Evolutionary conservation across 2,888 invertebrate species (phyloP), one percentile per base, ranked within the genome.

Genomic region (Drosophila kambysellisi): DNA sequence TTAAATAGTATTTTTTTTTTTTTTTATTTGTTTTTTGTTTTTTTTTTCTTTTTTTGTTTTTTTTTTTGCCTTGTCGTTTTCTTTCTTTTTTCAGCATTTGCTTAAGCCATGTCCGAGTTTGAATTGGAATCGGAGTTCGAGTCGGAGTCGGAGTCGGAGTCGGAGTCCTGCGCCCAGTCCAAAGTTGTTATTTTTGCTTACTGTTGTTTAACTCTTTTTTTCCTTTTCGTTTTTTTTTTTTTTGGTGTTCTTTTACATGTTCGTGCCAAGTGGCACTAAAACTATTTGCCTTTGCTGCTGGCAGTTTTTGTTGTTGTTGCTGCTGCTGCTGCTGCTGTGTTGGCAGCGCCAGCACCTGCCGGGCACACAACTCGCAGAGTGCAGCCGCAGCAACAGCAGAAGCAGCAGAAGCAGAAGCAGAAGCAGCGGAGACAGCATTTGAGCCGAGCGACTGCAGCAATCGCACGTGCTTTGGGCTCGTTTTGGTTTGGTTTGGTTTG

Each of bases 241-340:
- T 52, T 77, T 39, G 79, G 74, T 71, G 80, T 75, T 81, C 72
- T 88, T 74, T 80, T 66, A 72, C 70, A 70, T 80, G 87, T 90
- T 88, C 89, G 88, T 89, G 90, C 90, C 87, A 87, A 89, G 87
- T 89, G 89, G 88, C 83, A 89, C 87, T 89, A 87, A 87, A 87
- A 88, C 89, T 88, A 82, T 89, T 86, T 88, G 84, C 76, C 88
- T 79, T 80, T 80, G 73, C 80, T 74, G 81, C 69, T 70, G 75
- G 77, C 70, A 57, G 71, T 67, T 69, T 60, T 61, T 61, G 73
- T 70, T 67, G 72, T 39, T 63, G 46, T 30, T 56, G 67, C 35
- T 52, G 61, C 41, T 53, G 58, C n/a, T n/a, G 54, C 48, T 33
- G 30, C 30, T 41, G 30, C 41, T 57, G 60, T 39, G 1, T 53